Base-by-base conservation (phyloP, 1,140 invertebrate species). In the Aleiodes sp. region DNA sequence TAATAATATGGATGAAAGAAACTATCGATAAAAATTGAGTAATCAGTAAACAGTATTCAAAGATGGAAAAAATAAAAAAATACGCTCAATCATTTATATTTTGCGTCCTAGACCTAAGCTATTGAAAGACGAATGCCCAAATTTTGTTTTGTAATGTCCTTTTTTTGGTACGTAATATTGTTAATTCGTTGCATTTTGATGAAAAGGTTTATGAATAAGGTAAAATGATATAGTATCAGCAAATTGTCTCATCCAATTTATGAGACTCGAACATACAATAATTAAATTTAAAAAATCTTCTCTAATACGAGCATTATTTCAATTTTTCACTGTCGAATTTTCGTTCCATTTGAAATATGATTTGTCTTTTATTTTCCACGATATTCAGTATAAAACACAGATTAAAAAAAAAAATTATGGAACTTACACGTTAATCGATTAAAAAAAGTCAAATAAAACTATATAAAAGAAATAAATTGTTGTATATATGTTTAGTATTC, bases 1-100 rank as follows among this genome's bases (percentile, higher is more conserved):
- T n/a, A n/a, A n/a, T n/a, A n/a, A n/a, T n/a, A n/a, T n/a, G n/a
- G n/a, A n/a, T 35, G 31, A 35, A 10, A 6, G 4, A 14, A 19
- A 46, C 16, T n/a, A 24, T 52, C 10, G 26, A 6, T 24, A 52
- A n/a, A 52, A 16, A 52, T 2, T 2, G 26, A 24, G 16, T 52
- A 52, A 52, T 52, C 26, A 16, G 26, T 52, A 52, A 21, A n/a
- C n/a, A 24, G 26, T 24, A 24, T 52, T 52, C 46, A 52, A 21
- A 52, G 10, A 16, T 52, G 46, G 41, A 26, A 29, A 24, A 29
- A 62, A 59, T 19, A 52, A 3, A 57, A 46, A 57, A 43, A 60
- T 57, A 65, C 35, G 57, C 63, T 65, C 62, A 60, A 14, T 70
- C 28, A 35, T 66, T 66, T 66, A n/a, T 63, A 63, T 63, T 63